A percentile compares a stretch with the other conserved stretches of the same genome.
phyloP scores from a whole-genome alignment of 2,113 vertebrate species.

The Xenopus borealis region DNA sequence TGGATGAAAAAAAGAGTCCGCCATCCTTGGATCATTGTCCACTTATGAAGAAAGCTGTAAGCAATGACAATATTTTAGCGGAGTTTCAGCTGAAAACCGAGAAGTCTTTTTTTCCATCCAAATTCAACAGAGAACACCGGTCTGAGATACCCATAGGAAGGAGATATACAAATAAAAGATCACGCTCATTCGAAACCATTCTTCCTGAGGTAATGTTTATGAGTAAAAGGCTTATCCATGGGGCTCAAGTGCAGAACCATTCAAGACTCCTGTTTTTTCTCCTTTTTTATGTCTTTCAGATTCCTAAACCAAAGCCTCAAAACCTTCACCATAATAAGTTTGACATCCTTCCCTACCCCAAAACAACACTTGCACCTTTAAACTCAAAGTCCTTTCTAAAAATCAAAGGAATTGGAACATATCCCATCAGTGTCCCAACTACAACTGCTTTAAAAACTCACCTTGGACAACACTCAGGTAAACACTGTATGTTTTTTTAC shows the following conservation, averaged over 20 bases:
- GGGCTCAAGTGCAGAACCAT: no score
- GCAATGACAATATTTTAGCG: not conserved
- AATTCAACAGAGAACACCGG: conserved; percentile 11
- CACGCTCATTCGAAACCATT: conserved; percentile 45
- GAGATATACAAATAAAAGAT: conserved; percentile 48
- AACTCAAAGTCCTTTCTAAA: conserved; percentile 18
- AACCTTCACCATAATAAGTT: conserved; percentile 5
- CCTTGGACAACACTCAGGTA: no score
- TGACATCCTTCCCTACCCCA: conserved; percentile 35
- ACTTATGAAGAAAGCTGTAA: conserved; percentile 18
- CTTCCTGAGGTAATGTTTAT: conserved; percentile 35
- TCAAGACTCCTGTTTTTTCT: no score
- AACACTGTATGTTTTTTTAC: no score
- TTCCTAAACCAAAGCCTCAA: not conserved
- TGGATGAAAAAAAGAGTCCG: not conserved
- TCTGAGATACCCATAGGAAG: conserved; percentile 40
- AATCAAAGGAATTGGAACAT: not conserved
- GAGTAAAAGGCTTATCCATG: no score
- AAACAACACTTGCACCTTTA: not conserved
- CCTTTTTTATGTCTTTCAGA: conserved; percentile 13
- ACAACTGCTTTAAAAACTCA: no score
- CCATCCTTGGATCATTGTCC: not conserved
- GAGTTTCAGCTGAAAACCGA: conserved; percentile 20
- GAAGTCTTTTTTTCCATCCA: not conserved
- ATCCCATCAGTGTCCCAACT: no score